Conservation (phyloP, 1,140 invertebrate species). For the Schmidtea mediterranea region DNA sequence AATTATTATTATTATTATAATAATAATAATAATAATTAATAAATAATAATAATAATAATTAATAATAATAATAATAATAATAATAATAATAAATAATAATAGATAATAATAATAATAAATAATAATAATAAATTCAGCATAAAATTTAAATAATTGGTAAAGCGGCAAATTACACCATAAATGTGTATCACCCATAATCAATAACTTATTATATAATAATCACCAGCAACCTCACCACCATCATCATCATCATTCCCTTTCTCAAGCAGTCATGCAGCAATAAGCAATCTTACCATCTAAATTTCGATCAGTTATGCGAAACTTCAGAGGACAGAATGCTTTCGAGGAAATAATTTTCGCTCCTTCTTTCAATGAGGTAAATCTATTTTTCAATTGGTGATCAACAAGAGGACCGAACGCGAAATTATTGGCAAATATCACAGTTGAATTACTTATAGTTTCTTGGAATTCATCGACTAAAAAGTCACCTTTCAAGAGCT, state of each 20-base stretch:
- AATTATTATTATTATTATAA: too few species aligned
- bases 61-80: too few species aligned
- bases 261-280: not conserved
- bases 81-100: not conserved
- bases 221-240: too few species aligned
- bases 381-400: conserved; percentile 66
- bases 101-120: not conserved
- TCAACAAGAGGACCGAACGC: conserved; percentile 85
- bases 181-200: too few species aligned
- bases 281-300: conserved; percentile 35
- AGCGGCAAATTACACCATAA: too few species aligned
- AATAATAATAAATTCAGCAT: not conserved
- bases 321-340: conserved; percentile 85
- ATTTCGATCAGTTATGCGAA: conserved; percentile 72
- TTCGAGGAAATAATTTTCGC: conserved; percentile 91
- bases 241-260: too few species aligned
- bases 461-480: not conserved
- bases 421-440: conserved; percentile 96
- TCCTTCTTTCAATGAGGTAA: conserved; percentile 66
- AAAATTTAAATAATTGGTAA: not conserved
- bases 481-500: not conserved
- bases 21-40: too few species aligned
- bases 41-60: too few species aligned
- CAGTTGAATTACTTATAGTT: conserved; percentile 15
- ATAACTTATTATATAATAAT: too few species aligned